Conservation (phyloP, 2,113 vertebrate species). For the Thinocorus orbignyianus region DNA sequence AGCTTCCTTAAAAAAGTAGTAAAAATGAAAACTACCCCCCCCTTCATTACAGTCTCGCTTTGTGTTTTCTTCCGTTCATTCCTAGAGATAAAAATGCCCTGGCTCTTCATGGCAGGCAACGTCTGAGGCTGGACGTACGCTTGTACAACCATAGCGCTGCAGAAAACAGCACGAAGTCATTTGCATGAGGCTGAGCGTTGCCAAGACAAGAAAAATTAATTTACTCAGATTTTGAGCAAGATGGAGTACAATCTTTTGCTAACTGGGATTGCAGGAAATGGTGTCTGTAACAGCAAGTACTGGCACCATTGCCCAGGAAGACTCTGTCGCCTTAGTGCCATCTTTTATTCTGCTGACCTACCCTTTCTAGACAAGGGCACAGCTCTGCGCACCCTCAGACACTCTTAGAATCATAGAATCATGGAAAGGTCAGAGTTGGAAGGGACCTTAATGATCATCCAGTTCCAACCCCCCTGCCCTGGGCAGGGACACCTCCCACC, state of each 20-base stretch:
- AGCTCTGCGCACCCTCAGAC: not conserved
- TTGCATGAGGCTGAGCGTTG: not conserved
- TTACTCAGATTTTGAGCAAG: not conserved
- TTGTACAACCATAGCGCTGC: not conserved
- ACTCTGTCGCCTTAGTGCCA: not conserved
- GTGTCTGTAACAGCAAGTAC: not conserved
- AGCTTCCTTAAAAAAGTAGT: not conserved
- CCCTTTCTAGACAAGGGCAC: not conserved
- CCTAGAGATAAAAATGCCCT: not conserved
- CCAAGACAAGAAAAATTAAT: constrained; percentile 8
- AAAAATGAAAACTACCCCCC: not conserved
- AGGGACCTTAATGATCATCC: no score
- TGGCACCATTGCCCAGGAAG: not conserved
- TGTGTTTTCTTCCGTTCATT: not conserved
- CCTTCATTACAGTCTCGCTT: not conserved
- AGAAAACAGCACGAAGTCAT: not conserved
- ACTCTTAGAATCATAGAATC: no score
- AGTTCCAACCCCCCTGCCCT: no score
- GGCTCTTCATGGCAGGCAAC: not conserved
- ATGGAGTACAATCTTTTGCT: not conserved
- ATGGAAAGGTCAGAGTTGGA: no score
- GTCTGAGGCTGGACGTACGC: not conserved
- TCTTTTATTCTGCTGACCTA: not conserved
- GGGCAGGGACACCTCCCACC: no score
- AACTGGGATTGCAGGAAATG: not conserved